Evolutionary conservation across 2,113 vertebrate species (phyloP).

Genomic region (Uria lomvia): DNA sequence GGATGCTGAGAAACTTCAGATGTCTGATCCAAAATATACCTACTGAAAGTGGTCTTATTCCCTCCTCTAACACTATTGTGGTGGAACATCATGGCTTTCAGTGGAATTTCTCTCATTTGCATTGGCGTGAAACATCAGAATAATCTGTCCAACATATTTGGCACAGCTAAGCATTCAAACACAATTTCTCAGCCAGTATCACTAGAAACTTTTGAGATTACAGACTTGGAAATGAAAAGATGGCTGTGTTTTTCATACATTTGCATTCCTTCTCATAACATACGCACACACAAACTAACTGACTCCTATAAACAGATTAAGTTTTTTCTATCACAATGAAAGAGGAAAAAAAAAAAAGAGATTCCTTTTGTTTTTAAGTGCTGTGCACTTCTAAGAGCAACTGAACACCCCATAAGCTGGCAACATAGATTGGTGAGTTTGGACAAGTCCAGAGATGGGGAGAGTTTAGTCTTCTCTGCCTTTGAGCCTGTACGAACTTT

Average conservation of each 20-base stretch:
- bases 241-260: not conserved
- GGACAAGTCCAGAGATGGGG: not conserved
- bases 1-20: not conserved
- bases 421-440: not conserved
- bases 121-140: not conserved
- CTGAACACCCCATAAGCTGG: accelerated
- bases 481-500: not conserved
- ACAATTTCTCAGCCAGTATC: not conserved
- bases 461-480: not conserved
- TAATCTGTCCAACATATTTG: not conserved
- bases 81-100: not conserved
- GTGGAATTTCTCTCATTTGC: not conserved
- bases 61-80: not conserved
- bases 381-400: not conserved
- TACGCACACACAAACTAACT: not conserved
- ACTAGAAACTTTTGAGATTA: not conserved
- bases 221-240: not conserved
- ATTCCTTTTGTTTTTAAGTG: not conserved
- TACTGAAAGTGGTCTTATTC: not conserved
- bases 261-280: not conserved
- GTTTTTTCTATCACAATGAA: not conserved
- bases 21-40: not conserved
- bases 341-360: not conserved
- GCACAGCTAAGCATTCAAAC: not conserved
- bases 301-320: not conserved